Base-by-base conservation (phyloP, 2,888 invertebrate species). In the Electrophaes corylata region DNA sequence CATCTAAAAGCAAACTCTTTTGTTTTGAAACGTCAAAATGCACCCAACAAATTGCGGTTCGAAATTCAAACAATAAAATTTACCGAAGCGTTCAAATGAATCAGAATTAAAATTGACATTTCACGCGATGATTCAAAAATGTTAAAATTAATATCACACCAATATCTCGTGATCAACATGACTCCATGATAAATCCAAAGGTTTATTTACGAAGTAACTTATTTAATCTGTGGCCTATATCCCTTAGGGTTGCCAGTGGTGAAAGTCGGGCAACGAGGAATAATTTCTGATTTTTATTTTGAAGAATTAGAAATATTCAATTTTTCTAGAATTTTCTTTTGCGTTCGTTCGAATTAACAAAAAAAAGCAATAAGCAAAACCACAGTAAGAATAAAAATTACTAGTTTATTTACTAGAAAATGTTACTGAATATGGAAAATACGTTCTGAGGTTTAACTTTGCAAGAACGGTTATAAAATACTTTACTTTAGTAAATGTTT, bases 51-150 rank as follows among this genome's bases (percentile, higher is more conserved):
- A 65, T 62, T 55, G 60, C 54, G 53, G 59, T 45, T 60, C 63
- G 48, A 62, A 62, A 64, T 49, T 48, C 60, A 67, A 54, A 61
- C 20, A 45, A 43, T 18, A 53, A 62, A 43, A 66, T 73, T 31
- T 47, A 61, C 51, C 56, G 48, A 62, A 64, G 67, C 71, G 71
- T 73, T 74, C 68, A 78, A 75, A 85, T 84, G 84, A 88, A 88
- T 88, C 85, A 84, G 79, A 72, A 79, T 82, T 81, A 81, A 85
- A 88, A 88, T 87, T 88, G 86, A 84, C 86, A 85, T 79, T 88
- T 89, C 86, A 89, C 87, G 81, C 85, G 83, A 82, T 75, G 74
- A 78, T 61, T 79, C 79, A 76, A 79, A 85, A 81, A 77, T 72
- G 60, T 70, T 80, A 78, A 79, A 82, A 83, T 85, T 88, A 89